Percentiles rank a stretch among this genome's conserved stretches.
Conservation (phyloP, 1,140 invertebrate genomes). For the Halictus rubicundus region DNA sequence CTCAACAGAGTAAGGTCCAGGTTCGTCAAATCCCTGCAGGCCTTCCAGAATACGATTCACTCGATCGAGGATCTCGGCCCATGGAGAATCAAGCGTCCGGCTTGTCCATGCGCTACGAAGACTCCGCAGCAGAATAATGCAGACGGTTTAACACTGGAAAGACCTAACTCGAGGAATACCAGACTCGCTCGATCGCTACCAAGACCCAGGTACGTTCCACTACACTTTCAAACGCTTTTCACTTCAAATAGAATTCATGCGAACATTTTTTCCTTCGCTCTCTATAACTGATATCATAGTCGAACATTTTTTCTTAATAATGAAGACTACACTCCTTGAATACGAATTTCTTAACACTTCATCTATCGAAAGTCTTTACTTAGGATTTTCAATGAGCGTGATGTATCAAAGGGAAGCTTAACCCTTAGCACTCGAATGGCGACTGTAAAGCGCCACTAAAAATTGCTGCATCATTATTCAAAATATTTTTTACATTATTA, state of each 20-base stretch:
- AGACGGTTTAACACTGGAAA: slow-evolving; percentile 12
- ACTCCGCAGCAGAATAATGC: slow-evolving; percentile 12
- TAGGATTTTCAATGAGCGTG: too few relatives aligned
- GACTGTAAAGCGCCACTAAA: too few relatives aligned
- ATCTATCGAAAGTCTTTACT: too few relatives aligned
- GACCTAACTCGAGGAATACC: slow-evolving; percentile 18
- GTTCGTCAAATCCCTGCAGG: slow-evolving; percentile 55
- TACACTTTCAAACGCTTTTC: not conserved
- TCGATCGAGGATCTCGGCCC: slow-evolving; percentile 25
- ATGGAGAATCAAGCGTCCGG: slow-evolving; percentile 25
- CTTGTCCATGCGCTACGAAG: slow-evolving; percentile 22
- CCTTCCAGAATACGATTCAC: slow-evolving; percentile 45
- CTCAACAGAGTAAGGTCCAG: slow-evolving; percentile 57
- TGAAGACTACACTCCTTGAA: too few relatives aligned
- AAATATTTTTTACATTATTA: too few relatives aligned
- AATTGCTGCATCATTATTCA: too few relatives aligned
- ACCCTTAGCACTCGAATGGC: too few relatives aligned
- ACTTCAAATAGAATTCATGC: not conserved
- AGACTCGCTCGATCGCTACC: slow-evolving; percentile 20
- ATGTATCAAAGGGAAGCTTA: too few relatives aligned
- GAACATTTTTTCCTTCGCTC: not conserved
- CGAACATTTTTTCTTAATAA: too few relatives aligned
- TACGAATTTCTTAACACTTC: too few relatives aligned
- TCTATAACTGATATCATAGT: too few relatives aligned
- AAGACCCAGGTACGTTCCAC: slow-evolving; percentile 25